Percentiles rank a stretch among this genome's conserved stretches.
Evolutionary conservation across 2,113 vertebrate species (phyloP).

Genomic region (Pseudopipra pipra): DNA sequence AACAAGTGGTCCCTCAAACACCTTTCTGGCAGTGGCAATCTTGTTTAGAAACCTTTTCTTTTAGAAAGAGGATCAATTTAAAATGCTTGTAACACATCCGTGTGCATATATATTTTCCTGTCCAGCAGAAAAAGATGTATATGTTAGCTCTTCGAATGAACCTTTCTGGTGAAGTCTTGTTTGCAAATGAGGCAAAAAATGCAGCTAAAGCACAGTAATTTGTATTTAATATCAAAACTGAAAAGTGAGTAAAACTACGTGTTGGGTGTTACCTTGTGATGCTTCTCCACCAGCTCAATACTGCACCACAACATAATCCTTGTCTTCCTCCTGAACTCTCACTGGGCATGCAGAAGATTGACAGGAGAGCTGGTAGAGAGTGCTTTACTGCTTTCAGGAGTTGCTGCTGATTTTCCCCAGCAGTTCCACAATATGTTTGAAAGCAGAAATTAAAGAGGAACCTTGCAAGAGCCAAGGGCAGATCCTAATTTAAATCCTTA

Average conservation of each 20-base stretch:
- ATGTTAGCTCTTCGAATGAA: not conserved
- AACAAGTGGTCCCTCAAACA: not conserved
- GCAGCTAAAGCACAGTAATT: not conserved
- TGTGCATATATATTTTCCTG: too few relatives aligned
- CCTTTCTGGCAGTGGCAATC: not conserved
- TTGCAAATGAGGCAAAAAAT: not conserved
- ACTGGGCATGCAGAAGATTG: not conserved
- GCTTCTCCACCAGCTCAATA: not conserved
- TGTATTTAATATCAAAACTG: not conserved
- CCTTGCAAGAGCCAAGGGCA: not conserved
- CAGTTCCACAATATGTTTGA: not conserved
- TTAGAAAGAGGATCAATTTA: rapidly evolving
- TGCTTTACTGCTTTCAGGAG: not conserved
- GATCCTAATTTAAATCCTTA: not conserved
- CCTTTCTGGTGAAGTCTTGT: not conserved
- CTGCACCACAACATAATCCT: rapidly evolving
- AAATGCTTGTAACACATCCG: not conserved
- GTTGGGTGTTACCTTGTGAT: not conserved
- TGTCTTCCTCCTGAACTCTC: not conserved
- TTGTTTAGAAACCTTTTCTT: not conserved
- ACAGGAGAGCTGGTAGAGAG: not conserved
- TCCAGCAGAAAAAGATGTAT: not conserved
- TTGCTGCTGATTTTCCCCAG: not conserved
- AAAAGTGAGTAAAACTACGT: not conserved
- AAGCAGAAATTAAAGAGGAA: not conserved